phyloP scores from a whole-genome alignment of 2,113 vertebrate species.

The Mastomys coucha region DNA sequence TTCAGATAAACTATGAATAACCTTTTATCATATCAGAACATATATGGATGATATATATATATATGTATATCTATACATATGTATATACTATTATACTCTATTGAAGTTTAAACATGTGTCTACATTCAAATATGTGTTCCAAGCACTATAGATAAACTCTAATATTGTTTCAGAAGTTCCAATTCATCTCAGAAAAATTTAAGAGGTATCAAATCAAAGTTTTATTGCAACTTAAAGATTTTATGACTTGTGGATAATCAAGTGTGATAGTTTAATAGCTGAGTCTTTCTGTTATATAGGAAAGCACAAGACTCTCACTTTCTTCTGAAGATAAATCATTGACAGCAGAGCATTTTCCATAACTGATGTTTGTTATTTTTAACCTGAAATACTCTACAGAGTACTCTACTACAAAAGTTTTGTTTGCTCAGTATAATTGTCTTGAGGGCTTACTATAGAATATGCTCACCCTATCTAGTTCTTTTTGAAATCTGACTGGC shows the following conservation, averaged over 20 bases:
- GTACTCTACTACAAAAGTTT: too few species aligned
- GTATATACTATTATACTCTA: neutral
- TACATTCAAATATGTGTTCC: neutral
- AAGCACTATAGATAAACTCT: neutral
- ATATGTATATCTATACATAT: too few species aligned
- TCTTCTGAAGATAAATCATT: neutral
- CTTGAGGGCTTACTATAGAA: too few species aligned
- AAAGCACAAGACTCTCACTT: neutral
- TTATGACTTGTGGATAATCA: neutral
- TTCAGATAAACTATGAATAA: neutral
- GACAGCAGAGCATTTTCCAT: neutral
- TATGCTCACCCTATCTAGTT: too few species aligned
- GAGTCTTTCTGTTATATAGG: neutral
- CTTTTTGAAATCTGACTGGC: too few species aligned
- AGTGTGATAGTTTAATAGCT: neutral
- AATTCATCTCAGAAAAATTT: neutral
- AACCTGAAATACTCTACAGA: neutral
- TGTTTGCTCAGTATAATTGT: too few species aligned
- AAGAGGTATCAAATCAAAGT: neutral
- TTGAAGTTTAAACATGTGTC: too few species aligned
- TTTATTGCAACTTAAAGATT: neutral
- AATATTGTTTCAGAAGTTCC: neutral
- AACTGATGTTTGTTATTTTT: neutral
- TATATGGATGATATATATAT: neutral
- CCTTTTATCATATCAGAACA: neutral